Evolutionary conservation across 2,888 invertebrate genomes (phyloP).

Genomic region (Nowickia ferox): DNA sequence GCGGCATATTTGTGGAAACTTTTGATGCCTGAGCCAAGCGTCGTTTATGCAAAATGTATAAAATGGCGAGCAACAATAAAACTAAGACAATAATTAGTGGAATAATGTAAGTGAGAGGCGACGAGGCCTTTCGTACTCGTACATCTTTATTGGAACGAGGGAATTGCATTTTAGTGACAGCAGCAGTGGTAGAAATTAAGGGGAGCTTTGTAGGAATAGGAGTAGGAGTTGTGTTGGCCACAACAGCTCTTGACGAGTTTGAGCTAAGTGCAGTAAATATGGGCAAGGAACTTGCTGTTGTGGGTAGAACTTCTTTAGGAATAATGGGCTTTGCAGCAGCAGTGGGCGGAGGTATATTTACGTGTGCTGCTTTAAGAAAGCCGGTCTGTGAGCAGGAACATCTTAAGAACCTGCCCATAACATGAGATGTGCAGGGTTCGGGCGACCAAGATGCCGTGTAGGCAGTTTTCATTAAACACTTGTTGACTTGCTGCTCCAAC

Average conservation of each 20-base stretch:
- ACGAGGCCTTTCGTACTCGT: slow-evolving; percentile 46
- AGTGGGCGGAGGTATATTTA: slow-evolving; percentile 9
- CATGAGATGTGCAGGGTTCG: slow-evolving; percentile 52
- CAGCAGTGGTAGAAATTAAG: not conserved
- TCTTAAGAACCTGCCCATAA: slow-evolving; percentile 58
- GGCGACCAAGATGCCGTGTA: slow-evolving; percentile 57
- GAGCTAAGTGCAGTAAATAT: slow-evolving; percentile 53
- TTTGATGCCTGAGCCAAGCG: slow-evolving; percentile 40
- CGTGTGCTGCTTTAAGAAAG: slow-evolving; percentile 53
- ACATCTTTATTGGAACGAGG: not conserved
- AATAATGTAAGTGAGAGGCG: slow-evolving; percentile 56
- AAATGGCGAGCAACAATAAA: slow-evolving; percentile 41
- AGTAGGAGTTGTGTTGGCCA: not conserved
- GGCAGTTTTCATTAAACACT: slow-evolving; percentile 63
- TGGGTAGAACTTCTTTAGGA: slow-evolving; percentile 9
- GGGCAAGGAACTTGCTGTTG: not conserved
- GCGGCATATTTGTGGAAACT: slow-evolving; percentile 9
- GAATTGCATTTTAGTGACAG: not conserved
- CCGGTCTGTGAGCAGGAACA: slow-evolving; percentile 66
- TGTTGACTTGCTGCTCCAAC: slow-evolving; percentile 47
- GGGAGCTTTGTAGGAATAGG: not conserved
- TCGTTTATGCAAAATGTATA: slow-evolving; percentile 55
- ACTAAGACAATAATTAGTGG: slow-evolving; percentile 58
- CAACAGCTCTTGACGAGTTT: not conserved
- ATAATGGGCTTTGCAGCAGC: slow-evolving; percentile 25